phyloP scores from a whole-genome alignment of 2,113 vertebrate species.

The Peromyscus californicus region DNA sequence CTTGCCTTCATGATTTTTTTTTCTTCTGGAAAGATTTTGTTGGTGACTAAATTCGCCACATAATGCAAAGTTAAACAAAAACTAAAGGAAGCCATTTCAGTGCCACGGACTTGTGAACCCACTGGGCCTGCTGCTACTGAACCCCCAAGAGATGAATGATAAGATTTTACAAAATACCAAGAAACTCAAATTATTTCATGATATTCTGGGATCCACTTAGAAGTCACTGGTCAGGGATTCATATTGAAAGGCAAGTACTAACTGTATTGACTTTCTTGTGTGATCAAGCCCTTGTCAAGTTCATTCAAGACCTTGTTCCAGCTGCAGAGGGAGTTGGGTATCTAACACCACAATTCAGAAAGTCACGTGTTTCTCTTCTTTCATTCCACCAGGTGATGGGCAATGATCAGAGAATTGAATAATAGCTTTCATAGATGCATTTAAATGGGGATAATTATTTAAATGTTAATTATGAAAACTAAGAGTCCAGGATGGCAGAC shows the following conservation, averaged over 20 bases:
- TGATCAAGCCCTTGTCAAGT: constrained; percentile 7
- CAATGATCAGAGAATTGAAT: not conserved
- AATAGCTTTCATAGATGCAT: not conserved
- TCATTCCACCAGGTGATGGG: not conserved
- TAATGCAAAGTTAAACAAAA: constrained; percentile 31
- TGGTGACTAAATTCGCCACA: constrained; percentile 4
- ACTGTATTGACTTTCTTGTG: not conserved
- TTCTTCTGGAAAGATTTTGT: not conserved
- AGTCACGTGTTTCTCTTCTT: not conserved
- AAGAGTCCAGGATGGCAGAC: constrained; percentile 6
- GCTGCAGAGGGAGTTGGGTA: not conserved
- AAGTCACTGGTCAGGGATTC: not conserved
- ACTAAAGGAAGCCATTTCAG: constrained; percentile 15
- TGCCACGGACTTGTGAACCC: not conserved
- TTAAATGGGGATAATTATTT: not conserved
- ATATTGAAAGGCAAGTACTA: constrained; percentile 22
- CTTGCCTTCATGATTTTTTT: not conserved
- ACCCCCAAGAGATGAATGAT: not conserved
- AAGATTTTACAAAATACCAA: not conserved
- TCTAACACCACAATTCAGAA: constrained; percentile 4
- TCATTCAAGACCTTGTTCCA: not conserved
- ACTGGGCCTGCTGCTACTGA: not conserved
- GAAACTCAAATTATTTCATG: constrained; percentile 33
- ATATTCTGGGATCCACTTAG: not conserved
- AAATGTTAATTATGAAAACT: constrained; percentile 21